Conservation (phyloP, 2,888 invertebrate genomes). For the Tanypteryx hageni region DNA sequence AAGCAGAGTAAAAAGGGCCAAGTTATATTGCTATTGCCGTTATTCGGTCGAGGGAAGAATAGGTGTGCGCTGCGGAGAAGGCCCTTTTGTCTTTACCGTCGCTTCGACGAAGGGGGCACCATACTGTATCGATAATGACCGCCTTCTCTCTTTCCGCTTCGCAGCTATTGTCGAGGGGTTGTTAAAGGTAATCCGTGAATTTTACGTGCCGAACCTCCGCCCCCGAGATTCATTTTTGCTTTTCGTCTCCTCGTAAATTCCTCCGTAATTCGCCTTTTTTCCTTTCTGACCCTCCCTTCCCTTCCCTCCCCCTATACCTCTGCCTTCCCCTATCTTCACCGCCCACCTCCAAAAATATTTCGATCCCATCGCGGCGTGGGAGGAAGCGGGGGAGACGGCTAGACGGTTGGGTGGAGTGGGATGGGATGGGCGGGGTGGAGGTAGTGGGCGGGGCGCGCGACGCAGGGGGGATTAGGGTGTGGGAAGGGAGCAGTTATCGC, state of each 20-base stretch:
- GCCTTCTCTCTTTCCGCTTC: neutral
- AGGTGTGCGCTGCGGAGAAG: too few species aligned
- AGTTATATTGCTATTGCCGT: too few species aligned
- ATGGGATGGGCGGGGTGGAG: too few species aligned
- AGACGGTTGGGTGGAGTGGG: too few species aligned
- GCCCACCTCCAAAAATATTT: neutral
- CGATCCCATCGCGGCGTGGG: too few species aligned
- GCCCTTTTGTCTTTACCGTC: neutral
- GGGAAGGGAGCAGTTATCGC: slow-evolving; percentile 13
- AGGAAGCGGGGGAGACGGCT: too few species aligned
- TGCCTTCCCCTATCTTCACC: neutral
- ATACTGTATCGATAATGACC: neutral
- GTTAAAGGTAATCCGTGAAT: slow-evolving; percentile 10
- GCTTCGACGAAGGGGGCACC: neutral
- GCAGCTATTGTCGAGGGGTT: neutral
- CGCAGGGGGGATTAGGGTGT: neutral
- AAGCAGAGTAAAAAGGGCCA: too few species aligned
- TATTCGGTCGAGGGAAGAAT: too few species aligned
- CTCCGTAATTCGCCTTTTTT: neutral
- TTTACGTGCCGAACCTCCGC: neutral
- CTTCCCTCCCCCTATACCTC: neutral
- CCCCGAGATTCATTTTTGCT: neutral
- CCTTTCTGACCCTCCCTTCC: neutral
- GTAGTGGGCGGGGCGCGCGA: neutral
- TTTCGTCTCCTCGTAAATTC: slow-evolving; percentile 20